Percentiles rank a stretch among this genome's conserved stretches.
Evolutionary conservation across 2,113 vertebrate species (phyloP).

Genomic region (Micronycteris hirsuta): DNA sequence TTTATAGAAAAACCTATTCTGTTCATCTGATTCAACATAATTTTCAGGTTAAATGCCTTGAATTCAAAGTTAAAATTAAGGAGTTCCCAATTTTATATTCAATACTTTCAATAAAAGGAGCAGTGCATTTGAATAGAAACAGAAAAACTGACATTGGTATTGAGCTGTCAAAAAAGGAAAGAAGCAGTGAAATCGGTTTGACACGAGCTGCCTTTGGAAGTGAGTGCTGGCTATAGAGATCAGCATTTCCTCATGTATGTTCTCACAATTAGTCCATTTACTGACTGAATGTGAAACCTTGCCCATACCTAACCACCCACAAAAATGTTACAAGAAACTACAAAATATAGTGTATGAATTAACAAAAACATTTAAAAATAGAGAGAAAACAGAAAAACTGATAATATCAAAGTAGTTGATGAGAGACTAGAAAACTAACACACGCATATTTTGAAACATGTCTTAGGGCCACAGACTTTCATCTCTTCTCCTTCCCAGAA

Average conservation of each 20-base stretch:
- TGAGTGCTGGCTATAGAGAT: neutral
- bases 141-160: neutral
- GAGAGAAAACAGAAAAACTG: neutral
- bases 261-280: neutral
- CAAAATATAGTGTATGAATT: constrained; percentile 8
- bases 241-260: neutral
- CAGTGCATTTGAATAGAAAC: neutral
- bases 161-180: neutral
- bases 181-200: neutral
- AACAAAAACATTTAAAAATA: constrained; percentile 22
- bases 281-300: constrained; percentile 7
- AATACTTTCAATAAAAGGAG: neutral
- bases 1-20: neutral
- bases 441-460: neutral
- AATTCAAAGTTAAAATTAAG: neutral
- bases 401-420: neutral
- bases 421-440: neutral
- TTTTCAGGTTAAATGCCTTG: neutral
- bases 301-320: neutral
- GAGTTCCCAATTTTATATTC: neutral
- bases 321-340: neutral
- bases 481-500: neutral
- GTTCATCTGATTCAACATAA: neutral
- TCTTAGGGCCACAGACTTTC: neutral
- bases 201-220: neutral